phyloP scores from a whole-genome alignment of 2,888 invertebrate species.

The Spisula subtruncata region DNA sequence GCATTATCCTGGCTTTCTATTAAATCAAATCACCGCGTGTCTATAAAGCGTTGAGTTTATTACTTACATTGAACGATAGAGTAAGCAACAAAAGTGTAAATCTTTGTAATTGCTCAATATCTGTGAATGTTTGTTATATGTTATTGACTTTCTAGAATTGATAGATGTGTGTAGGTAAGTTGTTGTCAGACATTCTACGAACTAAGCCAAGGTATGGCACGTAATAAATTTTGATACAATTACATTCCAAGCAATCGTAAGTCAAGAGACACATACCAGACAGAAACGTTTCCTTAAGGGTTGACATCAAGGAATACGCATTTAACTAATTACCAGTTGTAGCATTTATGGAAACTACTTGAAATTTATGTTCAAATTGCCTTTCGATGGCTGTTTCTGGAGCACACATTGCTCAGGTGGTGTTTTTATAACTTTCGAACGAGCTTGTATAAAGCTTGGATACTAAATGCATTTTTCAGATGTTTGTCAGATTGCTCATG shows the following conservation, averaged over 20 bases:
- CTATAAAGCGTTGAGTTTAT: neutral
- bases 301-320: neutral
- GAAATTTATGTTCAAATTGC: too few relatives aligned
- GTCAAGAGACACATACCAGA: neutral
- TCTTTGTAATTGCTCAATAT: slow-evolving; percentile 4
- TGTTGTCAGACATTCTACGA: neutral
- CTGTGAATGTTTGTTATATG: neutral
- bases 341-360: too few relatives aligned
- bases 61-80: neutral
- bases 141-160: neutral
- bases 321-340: neutral
- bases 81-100: neutral
- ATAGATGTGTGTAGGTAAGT: neutral
- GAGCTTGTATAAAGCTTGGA: too few relatives aligned
- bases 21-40: slow-evolving; percentile 12
- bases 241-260: neutral
- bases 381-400: too few relatives aligned
- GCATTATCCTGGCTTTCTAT: neutral
- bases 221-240: neutral
- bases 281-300: neutral
- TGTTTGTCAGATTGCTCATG: too few relatives aligned
- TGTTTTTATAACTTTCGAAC: too few relatives aligned
- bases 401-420: too few relatives aligned
- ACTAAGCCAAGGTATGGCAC: neutral
- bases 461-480: too few relatives aligned